These are phyloP conservation scores for Amblyopsis hoosieri DNA, from an alignment of 2,797 vertebrate species.

Conservation along the genomic window DNA sequence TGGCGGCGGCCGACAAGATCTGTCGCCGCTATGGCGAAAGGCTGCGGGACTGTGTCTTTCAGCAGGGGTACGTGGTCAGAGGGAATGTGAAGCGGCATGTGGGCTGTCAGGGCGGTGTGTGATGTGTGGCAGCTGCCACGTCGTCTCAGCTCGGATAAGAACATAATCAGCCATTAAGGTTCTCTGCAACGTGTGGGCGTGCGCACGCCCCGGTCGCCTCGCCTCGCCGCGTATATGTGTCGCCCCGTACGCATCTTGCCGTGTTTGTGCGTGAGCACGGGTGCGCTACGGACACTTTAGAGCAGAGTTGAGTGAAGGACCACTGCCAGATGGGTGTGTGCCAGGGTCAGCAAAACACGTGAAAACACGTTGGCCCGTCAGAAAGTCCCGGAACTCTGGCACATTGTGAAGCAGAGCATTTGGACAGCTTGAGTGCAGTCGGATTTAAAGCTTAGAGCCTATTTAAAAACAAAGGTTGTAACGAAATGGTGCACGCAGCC, in stretches of 20 bases:
- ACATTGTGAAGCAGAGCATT: slow-evolving; percentile 63
- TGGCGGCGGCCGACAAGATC: slow-evolving; percentile 65
- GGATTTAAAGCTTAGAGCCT: slow-evolving; percentile 77
- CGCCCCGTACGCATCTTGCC: neutral
- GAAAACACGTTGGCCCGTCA: slow-evolving; percentile 70
- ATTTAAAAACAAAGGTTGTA: slow-evolving; percentile 68
- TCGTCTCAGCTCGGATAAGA: neutral
- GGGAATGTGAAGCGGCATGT: neutral
- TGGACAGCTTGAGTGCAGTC: slow-evolving; percentile 65
- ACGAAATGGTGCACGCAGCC: slow-evolving; percentile 60
- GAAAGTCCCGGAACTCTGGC: slow-evolving; percentile 73
- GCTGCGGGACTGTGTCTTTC: slow-evolving; percentile 62
- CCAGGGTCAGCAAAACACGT: slow-evolving; percentile 73
- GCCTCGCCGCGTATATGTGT: slow-evolving; percentile 42
- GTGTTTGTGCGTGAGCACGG: slow-evolving; percentile 30
- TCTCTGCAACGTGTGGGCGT: slow-evolving; percentile 19
- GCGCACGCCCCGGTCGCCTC: slow-evolving; percentile 6
- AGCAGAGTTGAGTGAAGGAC: slow-evolving; percentile 47
- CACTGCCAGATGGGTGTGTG: slow-evolving; percentile 75
- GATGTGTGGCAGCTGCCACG: slow-evolving; percentile 6
- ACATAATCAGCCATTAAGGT: neutral
- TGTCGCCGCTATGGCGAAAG: slow-evolving; percentile 69
- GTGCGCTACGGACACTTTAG: slow-evolving; percentile 53
- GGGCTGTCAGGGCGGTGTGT: neutral
- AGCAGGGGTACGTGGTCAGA: slow-evolving; percentile 58